Conservation (phyloP, 2,113 vertebrate genomes). For the Emydocephalus ijimae region DNA sequence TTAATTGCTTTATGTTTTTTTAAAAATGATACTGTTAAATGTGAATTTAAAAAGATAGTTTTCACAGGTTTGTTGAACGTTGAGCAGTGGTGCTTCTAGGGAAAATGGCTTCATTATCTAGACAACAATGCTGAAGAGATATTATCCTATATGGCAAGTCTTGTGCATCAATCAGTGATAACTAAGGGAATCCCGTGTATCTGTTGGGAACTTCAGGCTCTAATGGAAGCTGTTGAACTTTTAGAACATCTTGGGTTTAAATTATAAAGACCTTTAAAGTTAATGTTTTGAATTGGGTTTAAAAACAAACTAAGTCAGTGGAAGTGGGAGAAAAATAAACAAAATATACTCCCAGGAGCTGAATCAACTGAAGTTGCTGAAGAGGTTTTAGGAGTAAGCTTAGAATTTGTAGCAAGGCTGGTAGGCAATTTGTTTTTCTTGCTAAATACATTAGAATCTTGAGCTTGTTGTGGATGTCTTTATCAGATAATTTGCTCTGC, state of each 20-base stretch:
- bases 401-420: background rate
- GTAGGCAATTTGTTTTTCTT: background rate
- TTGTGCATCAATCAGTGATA: background rate
- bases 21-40: background rate
- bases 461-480: background rate
- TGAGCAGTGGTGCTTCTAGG: background rate
- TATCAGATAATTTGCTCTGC: background rate
- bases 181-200: background rate
- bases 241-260: background rate
- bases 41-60: background rate
- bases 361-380: background rate
- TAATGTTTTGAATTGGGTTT: background rate
- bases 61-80: background rate
- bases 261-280: background rate
- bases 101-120: background rate
- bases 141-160: too few species aligned
- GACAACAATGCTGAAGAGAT: background rate
- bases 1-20: background rate
- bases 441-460: background rate
- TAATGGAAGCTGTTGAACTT: background rate
- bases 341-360: background rate
- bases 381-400: background rate
- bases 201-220: background rate
- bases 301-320: background rate
- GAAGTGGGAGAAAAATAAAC: background rate